Percentiles rank a stretch among this genome's conserved stretches.
phyloP scores from a whole-genome alignment of 2,888 invertebrate genomes.

The Allolobophora icterica region DNA sequence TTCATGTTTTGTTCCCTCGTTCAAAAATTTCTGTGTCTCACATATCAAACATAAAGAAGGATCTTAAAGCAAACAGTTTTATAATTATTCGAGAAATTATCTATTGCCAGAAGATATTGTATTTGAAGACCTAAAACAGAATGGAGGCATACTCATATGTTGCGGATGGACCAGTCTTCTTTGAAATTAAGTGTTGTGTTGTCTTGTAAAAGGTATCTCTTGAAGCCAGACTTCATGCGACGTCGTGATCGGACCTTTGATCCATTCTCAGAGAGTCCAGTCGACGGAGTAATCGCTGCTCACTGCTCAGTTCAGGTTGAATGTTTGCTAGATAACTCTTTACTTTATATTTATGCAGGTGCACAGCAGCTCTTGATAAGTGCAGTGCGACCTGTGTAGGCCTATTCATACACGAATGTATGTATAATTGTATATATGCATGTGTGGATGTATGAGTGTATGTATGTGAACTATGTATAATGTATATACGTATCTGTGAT shows the following conservation, averaged over 20 bases:
- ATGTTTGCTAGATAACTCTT: neutral
- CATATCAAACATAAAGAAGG: neutral
- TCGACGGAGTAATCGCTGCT: conserved; percentile 98
- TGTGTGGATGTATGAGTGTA: no score
- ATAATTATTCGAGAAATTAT: neutral
- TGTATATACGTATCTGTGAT: neutral
- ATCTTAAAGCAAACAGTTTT: neutral
- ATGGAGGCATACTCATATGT: neutral
- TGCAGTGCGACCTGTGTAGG: neutral
- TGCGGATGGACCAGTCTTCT: neutral
- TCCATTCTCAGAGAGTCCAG: conserved; percentile 98
- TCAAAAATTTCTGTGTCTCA: neutral
- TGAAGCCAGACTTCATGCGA: conserved; percentile 99
- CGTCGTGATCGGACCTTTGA: conserved; percentile 94
- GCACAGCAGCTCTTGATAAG: neutral
- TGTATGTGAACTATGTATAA: neutral
- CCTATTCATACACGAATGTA: neutral
- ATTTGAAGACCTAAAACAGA: neutral
- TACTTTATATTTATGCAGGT: neutral
- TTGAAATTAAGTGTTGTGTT: no score
- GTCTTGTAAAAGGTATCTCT: conserved; percentile 73
- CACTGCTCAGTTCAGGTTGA: conserved; percentile 91
- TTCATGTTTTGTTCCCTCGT: neutral
- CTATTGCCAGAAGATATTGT: neutral
- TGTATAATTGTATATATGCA: no score